Conservation (phyloP, 2,113 vertebrate species). For the Paedocypris sp. region DNA sequence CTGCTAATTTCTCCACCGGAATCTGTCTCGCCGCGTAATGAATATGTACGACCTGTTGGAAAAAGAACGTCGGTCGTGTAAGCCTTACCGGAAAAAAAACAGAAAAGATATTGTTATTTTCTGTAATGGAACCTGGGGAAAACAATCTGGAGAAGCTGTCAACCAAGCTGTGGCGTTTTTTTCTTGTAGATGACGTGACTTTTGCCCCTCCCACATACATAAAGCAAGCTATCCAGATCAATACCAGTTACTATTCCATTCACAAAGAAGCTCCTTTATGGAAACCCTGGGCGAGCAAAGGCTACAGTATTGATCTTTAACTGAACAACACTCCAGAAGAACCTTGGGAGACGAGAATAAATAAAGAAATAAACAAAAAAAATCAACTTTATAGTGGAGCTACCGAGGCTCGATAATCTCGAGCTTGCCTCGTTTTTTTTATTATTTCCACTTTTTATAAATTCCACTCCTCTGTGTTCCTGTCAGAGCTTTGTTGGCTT, state of each 20-base stretch:
- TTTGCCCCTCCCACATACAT: slow-evolving; percentile 16
- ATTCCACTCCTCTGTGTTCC: too few species aligned
- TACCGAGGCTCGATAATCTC: not conserved
- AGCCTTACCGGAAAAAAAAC: not conserved
- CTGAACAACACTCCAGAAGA: slow-evolving; percentile 33
- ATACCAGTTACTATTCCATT: slow-evolving; percentile 40
- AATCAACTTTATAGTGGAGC: slow-evolving; percentile 28
- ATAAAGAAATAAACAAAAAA: too few species aligned
- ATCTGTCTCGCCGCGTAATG: not conserved
- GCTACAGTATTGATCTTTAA: slow-evolving; percentile 46
- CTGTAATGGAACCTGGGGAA: not conserved
- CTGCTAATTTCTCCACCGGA: slow-evolving; percentile 28
- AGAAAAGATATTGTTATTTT: slow-evolving; percentile 1
- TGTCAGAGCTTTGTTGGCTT: too few species aligned
- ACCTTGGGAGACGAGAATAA: slow-evolving; percentile 27
- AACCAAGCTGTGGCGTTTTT: not conserved
- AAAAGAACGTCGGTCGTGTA: not conserved
- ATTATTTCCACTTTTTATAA: too few species aligned
- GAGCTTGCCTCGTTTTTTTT: too few species aligned
- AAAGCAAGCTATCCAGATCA: slow-evolving; percentile 29
- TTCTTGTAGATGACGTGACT: not conserved
- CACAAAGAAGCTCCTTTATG: slow-evolving; percentile 34
- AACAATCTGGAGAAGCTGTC: not conserved
- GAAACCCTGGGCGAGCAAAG: slow-evolving; percentile 26
- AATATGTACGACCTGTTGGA: not conserved